Evolutionary conservation across 1,140 invertebrate species (phyloP).

Genomic region (Metopolophium dirhodum): DNA sequence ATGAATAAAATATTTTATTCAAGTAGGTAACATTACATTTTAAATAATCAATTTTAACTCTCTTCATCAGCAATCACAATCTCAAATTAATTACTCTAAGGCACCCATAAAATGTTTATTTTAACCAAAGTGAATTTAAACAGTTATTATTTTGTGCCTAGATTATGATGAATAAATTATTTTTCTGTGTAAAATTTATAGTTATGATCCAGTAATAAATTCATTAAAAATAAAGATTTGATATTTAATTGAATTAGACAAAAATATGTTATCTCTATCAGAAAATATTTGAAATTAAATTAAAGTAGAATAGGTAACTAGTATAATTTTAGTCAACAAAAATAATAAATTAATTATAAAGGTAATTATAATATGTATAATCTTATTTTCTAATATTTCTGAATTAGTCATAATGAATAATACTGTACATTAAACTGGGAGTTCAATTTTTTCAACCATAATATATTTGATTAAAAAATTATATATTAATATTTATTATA

Average conservation of each 20-base stretch:
- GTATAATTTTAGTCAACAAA: background rate
- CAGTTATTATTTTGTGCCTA: background rate
- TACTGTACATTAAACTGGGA: background rate
- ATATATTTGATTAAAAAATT: background rate
- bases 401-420: background rate
- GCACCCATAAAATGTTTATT: background rate
- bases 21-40: background rate
- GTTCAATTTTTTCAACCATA: background rate
- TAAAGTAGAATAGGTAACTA: background rate
- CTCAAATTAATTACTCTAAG: background rate
- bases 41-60: background rate
- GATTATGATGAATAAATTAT: background rate
- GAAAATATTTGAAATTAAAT: background rate
- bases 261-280: background rate
- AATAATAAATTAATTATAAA: background rate
- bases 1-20: background rate
- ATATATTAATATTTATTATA: background rate
- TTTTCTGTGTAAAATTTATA: background rate
- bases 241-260: background rate
- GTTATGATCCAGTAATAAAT: too few species aligned
- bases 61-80: background rate
- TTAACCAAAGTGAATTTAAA: background rate
- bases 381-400: background rate
- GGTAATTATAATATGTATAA: background rate
- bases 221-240: background rate